phyloP scores from a whole-genome alignment of 2,888 invertebrate genomes.

The Cremastinae sp. region DNA sequence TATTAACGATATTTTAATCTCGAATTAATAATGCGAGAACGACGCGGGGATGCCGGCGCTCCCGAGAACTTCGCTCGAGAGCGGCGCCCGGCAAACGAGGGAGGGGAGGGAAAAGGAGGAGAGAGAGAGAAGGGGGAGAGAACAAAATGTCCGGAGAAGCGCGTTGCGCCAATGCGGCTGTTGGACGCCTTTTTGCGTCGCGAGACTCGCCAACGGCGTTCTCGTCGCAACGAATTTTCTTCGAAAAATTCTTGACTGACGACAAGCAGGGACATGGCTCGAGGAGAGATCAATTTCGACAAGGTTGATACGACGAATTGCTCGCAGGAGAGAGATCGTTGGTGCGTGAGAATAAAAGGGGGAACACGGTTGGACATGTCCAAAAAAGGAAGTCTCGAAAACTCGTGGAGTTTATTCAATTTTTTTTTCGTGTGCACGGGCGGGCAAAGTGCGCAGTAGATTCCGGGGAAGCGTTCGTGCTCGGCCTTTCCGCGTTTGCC shows the following conservation, averaged over 20 bases:
- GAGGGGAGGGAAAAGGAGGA: constrained; percentile 4
- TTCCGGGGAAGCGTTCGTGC: background rate
- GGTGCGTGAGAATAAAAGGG: constrained; percentile 20
- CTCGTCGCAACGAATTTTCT: constrained; percentile 56
- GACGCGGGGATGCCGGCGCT: constrained; percentile 13
- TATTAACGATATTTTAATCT: background rate
- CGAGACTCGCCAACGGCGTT: constrained; percentile 64
- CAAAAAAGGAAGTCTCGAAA: constrained; percentile 50
- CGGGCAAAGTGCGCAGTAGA: constrained; percentile 12
- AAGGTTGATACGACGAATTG: no score
- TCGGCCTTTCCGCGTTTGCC: background rate
- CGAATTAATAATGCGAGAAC: constrained; percentile 3
- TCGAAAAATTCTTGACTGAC: constrained; percentile 24
- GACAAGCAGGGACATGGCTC: constrained; percentile 1
- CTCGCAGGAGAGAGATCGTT: constrained; percentile 5
- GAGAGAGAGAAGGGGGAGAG: constrained; percentile 6
- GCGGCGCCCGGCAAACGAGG: background rate
- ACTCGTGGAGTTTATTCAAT: constrained; percentile 17
- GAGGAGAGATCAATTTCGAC: background rate
- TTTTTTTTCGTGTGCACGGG: constrained; percentile 22
- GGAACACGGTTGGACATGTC: constrained; percentile 41
- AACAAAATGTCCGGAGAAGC: constrained; percentile 42
- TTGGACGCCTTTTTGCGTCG: constrained; percentile 73
- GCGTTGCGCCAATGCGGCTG: constrained; percentile 67
- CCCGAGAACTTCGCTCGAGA: constrained; percentile 20